A percentile compares a stretch with the other conserved stretches of the same genome.
Conservation (phyloP, 2,888 invertebrate species). For the Phasia obesa region DNA sequence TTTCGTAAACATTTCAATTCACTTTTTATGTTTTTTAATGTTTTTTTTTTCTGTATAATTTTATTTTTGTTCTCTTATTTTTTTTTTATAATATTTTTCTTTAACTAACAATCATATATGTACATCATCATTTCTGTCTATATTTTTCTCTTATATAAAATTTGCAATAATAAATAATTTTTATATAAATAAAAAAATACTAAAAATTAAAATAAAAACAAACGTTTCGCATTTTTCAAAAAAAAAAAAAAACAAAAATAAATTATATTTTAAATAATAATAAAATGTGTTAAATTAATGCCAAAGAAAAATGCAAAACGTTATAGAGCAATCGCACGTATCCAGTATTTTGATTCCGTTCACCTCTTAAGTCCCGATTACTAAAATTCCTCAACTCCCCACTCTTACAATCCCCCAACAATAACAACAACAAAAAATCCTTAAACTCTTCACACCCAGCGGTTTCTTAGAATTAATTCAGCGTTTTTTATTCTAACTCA, state of each 20-base stretch:
- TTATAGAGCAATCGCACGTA: slow-evolving; percentile 81
- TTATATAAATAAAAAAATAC: slow-evolving; percentile 38
- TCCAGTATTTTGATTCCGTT: slow-evolving; percentile 81
- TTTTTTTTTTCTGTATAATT: slow-evolving; percentile 4
- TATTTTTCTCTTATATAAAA: slow-evolving; percentile 41
- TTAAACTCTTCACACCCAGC: slow-evolving; percentile 49
- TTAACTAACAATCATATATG: slow-evolving; percentile 40
- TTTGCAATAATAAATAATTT: slow-evolving; percentile 54
- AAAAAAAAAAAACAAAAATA: slow-evolving; percentile 5
- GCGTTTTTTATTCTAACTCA: slow-evolving; percentile 58
- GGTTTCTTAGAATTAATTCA: slow-evolving; percentile 67
- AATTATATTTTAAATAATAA: slow-evolving; percentile 18
- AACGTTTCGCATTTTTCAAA: slow-evolving; percentile 55
- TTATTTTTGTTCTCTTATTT: slow-evolving; percentile 19
- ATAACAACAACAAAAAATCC: slow-evolving; percentile 30
- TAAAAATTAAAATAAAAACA: slow-evolving; percentile 39
- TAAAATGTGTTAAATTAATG: slow-evolving; percentile 73
- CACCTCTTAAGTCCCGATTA: slow-evolving; percentile 73
- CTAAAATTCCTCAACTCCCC: slow-evolving; percentile 71
- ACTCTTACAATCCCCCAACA: slow-evolving; percentile 22
- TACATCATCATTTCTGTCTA: slow-evolving; percentile 59
- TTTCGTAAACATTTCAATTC: slow-evolving; percentile 50
- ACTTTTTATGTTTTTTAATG: slow-evolving; percentile 23
- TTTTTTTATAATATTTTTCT: slow-evolving; percentile 27
- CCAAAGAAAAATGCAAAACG: slow-evolving; percentile 81